Evolutionary conservation across 1,140 invertebrate species (phyloP).

Genomic region (Portunus trituberculatus): DNA sequence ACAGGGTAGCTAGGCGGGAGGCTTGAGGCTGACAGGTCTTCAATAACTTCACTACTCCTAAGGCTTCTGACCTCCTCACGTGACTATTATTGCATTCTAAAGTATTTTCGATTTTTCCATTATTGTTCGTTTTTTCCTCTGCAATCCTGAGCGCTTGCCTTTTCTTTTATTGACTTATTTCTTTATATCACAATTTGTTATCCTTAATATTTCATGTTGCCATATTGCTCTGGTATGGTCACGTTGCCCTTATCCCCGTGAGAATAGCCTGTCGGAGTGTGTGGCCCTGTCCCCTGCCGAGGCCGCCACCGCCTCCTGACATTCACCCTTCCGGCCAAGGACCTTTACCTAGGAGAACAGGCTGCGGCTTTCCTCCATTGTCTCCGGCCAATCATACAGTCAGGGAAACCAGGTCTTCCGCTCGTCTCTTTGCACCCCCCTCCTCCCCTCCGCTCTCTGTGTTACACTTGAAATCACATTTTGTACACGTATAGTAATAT

Average conservation of each 20-base stretch:
- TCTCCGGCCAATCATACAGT: constrained; percentile 56
- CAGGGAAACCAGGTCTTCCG: constrained; percentile 66
- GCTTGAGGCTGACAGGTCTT: neutral
- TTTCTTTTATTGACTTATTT: neutral
- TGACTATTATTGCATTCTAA: neutral
- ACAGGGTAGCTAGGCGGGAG: neutral
- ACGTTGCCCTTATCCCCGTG: constrained; percentile 43
- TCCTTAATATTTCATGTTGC: neutral
- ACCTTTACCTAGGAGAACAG: constrained; percentile 62
- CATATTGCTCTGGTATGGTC: neutral
- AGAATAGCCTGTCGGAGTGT: constrained; percentile 30
- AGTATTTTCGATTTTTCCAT: neutral
- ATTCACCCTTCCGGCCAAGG: constrained; percentile 65
- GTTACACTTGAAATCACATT: constrained; percentile 46
- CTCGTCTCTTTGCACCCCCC: constrained; percentile 32
- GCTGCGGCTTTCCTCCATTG: constrained; percentile 45
- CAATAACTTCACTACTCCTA: neutral
- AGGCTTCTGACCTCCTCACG: neutral
- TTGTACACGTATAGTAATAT: neutral
- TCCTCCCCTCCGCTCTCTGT: neutral
- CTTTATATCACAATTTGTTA: neutral
- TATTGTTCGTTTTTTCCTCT: neutral
- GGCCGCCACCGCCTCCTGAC: constrained; percentile 48
- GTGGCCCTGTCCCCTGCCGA: constrained; percentile 37
- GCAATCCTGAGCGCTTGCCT: neutral